Evolutionary conservation across 2,888 invertebrate species (phyloP).

Genomic region (Lasioglossum vierecki): DNA sequence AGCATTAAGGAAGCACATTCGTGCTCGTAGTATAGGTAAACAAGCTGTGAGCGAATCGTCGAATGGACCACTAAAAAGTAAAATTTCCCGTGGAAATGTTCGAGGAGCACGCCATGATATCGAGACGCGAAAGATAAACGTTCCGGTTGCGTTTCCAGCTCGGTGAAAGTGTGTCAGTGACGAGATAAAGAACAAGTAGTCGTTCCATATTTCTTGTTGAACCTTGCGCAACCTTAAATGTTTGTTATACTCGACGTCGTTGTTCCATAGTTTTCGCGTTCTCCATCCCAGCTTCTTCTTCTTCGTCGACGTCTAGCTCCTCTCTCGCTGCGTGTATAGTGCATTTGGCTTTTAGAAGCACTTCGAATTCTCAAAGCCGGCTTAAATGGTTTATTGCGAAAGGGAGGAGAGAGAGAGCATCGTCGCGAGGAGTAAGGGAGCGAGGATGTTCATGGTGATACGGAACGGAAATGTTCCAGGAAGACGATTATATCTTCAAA

Average conservation of each 20-base stretch:
- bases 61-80: not conserved
- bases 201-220: not conserved
- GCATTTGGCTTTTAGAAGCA: not conserved
- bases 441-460: slow-evolving; percentile 7
- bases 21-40: not conserved
- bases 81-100: not conserved
- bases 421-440: slow-evolving; percentile 15
- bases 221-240: not conserved
- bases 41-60: not conserved
- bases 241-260: not conserved
- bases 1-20: not conserved
- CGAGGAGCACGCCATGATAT: not conserved
- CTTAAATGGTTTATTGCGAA: slow-evolving; percentile 48
- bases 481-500: slow-evolving; percentile 46
- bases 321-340: not conserved
- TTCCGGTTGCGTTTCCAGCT: not conserved
- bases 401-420: not conserved
- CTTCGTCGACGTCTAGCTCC: not conserved
- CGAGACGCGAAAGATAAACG: not conserved
- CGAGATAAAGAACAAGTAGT: not conserved
- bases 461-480: slow-evolving; percentile 11
- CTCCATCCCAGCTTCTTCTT: not conserved
- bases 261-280: not conserved
- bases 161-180: slow-evolving; percentile 5
- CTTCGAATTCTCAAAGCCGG: slow-evolving; percentile 15